A percentile compares a stretch with the other conserved stretches of the same genome.
These are phyloP conservation scores for Saccostrea glomerata DNA, from an alignment of 1,140 invertebrate genomes.

Conservation along the genomic window DNA sequence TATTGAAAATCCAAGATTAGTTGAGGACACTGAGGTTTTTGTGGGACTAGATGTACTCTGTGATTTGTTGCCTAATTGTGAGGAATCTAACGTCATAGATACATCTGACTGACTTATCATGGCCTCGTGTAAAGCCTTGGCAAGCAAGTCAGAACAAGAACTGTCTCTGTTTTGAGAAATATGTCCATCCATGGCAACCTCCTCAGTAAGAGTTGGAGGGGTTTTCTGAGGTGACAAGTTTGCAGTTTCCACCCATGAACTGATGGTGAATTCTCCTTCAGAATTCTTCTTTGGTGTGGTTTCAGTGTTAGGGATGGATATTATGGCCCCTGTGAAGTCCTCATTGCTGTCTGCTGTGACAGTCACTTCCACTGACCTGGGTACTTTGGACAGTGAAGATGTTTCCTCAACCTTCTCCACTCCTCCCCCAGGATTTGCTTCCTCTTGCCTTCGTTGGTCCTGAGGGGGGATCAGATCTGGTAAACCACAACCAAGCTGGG, in stretches of 20 bases:
- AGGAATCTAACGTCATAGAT: conserved; percentile 36
- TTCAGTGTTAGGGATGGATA: not conserved
- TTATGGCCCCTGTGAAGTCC: conserved; percentile 6
- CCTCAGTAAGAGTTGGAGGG: not conserved
- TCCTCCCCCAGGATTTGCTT: not conserved
- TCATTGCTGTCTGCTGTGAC: conserved; percentile 22
- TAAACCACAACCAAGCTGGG: not conserved
- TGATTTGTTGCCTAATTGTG: not conserved
- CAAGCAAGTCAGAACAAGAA: conserved; percentile 52
- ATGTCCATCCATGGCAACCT: not conserved
- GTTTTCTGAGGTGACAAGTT: conserved; percentile 37
- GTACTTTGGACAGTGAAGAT: not conserved
- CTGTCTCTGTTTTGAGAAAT: conserved; percentile 35
- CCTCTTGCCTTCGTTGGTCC: not conserved
- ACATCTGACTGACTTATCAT: conserved; percentile 59
- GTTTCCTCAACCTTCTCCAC: not conserved
- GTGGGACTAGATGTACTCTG: not conserved
- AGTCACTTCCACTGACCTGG: not conserved
- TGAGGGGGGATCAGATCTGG: conserved; percentile 7
- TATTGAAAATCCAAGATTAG: not conserved
- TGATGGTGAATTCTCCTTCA: not conserved
- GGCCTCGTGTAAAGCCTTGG: conserved; percentile 55
- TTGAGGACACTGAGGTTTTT: not conserved
- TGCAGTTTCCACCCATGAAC: conserved; percentile 1
- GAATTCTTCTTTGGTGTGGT: not conserved